Base-by-base conservation (phyloP, 2,797 vertebrate species). In the Hybognathus amarus region DNA sequence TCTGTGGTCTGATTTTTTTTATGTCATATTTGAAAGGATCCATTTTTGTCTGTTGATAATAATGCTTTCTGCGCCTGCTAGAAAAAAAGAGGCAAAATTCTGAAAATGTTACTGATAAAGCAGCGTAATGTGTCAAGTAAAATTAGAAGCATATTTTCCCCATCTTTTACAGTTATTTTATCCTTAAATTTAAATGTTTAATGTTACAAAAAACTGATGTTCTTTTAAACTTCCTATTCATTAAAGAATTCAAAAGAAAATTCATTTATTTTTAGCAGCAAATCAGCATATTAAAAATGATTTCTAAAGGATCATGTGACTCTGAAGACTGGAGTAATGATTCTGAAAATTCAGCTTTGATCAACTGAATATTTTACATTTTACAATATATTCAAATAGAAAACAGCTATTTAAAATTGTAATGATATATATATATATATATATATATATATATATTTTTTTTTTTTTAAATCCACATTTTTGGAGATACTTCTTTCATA, bases 1-100 rank as follows among this genome's bases (percentile, higher is more conserved):
- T 80, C 77, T 79, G 66, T 56, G 42, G 18, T 79, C 77, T 71
- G 52, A 59, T 45, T 77, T 86, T 81, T 17, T 56, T 15, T 15
- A 13, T 56, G 61, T 66, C 61, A 59, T 36, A 56, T 77, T 69
- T 85, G 80, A 85, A 88, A 81, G 80, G 67, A 84, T 40, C n/a
- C 63, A 22, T 85, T 84, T 82, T 77, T 64, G 1, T n/a, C 38
- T 79, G 15, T n/a, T n/a, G 45, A 56, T 30, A n/a, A 20, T 30
- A 40, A 47, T 69, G 47, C 66, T 80, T 42, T 30, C 13, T 12
- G 79, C 15, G 38, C 40, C 13, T 80, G 67, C 54, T 45, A 59
- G 9, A 45, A 76, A 27, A 76, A 40, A n/a, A n/a, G n/a, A n/a
- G n/a, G n/a, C n/a, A n/a, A n/a, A n/a, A 24, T 40, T 42, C 24